phyloP scores from a whole-genome alignment of 37 sponge, comb jelly and placozoan species.

The Eunapius fragilis region DNA sequence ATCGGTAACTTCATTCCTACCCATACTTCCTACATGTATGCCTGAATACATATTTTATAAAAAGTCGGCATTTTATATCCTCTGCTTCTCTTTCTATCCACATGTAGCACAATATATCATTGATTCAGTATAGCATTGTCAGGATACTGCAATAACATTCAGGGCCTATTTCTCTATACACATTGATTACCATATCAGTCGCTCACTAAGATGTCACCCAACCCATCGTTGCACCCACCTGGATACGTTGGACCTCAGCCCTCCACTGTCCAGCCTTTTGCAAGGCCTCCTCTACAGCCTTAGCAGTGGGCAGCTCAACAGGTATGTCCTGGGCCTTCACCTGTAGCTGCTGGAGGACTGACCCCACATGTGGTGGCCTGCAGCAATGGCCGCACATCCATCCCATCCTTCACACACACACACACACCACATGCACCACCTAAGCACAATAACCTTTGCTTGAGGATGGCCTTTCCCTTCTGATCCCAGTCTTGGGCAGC shows the following conservation, averaged over 20 bases:
- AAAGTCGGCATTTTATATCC: too few relatives aligned
- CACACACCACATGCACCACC: too few relatives aligned
- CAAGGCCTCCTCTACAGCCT: slow-evolving; percentile 26
- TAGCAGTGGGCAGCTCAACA: slow-evolving; percentile 39
- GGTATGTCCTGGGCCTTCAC: slow-evolving; percentile 31
- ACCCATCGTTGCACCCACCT: slow-evolving; percentile 21
- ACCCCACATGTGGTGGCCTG: slow-evolving; percentile 29
- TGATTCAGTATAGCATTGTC: too few relatives aligned
- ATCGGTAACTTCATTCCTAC: too few relatives aligned
- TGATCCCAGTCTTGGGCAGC: slow-evolving; percentile 77
- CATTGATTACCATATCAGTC: background rate
- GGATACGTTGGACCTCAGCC: slow-evolving; percentile 33
- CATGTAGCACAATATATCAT: too few relatives aligned
- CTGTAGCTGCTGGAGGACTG: slow-evolving; percentile 28
- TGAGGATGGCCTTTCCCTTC: slow-evolving; percentile 53
- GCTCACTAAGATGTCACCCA: background rate
- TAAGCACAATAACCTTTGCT: slow-evolving; percentile 58
- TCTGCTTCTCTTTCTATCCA: too few relatives aligned
- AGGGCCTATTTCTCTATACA: too few relatives aligned
- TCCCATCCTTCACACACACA: background rate
- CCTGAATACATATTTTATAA: too few relatives aligned
- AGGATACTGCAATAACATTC: too few relatives aligned
- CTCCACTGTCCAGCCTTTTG: slow-evolving; percentile 62
- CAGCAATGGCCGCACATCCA: too few relatives aligned
- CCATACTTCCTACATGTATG: too few relatives aligned